These are phyloP conservation scores for Sarcophilus harrisii DNA, from an alignment of 2,797 vertebrate genomes.

Conservation along the genomic window DNA sequence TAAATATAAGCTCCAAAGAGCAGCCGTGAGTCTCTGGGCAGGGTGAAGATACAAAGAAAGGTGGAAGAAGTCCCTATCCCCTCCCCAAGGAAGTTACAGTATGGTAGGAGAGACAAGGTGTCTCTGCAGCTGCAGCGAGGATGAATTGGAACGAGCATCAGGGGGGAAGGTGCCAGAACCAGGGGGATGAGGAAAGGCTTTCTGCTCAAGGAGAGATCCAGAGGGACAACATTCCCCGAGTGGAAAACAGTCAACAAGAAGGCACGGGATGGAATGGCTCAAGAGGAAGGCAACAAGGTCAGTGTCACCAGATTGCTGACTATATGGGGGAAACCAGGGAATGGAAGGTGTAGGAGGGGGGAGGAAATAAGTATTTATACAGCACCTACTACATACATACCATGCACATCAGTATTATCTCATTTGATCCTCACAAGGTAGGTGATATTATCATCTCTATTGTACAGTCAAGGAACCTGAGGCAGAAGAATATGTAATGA, in stretches of 20 bases:
- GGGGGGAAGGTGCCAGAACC: background rate
- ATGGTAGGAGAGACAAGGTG: background rate
- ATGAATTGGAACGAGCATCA: background rate
- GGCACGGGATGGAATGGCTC: no score
- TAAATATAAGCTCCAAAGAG: background rate
- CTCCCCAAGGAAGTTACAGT: background rate
- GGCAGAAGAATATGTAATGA: background rate
- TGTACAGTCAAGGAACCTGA: background rate
- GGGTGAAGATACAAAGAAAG: background rate
- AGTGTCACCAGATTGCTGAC: no score
- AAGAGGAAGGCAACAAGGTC: background rate
- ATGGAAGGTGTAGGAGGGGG: background rate
- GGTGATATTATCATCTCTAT: no score
- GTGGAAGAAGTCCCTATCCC: conserved; percentile 7
- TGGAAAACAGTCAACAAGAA: no score
- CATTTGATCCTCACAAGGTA: background rate
- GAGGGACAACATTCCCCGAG: no score
- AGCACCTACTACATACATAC: background rate
- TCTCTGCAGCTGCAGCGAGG: background rate
- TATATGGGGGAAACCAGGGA: background rate
- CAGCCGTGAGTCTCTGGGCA: background rate
- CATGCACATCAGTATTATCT: background rate
- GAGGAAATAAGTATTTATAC: background rate
- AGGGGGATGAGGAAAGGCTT: background rate
- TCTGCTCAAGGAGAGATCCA: no score